Base-by-base conservation (phyloP, 2,888 invertebrate species). In the Drosophila kanekoi region DNA sequence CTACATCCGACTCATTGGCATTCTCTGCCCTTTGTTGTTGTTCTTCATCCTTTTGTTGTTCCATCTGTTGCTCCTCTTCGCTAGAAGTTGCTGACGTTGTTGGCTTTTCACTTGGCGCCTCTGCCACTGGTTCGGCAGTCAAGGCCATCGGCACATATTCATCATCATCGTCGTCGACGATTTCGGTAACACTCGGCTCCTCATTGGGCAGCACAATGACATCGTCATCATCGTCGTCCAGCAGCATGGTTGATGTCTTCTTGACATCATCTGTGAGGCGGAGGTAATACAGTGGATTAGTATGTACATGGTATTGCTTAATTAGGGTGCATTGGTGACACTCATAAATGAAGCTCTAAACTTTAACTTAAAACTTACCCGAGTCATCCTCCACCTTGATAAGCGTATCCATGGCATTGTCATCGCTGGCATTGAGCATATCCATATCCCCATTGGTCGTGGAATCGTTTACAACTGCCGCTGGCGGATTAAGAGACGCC, bases 151-250 rank as follows among this genome's bases (percentile, higher is more conserved):
- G 86, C 16, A 90, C 81, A 68, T 91, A 88, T 66, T 91, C 91
- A 35, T 95, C 94, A 0, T 94, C 93, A 72, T 95, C 95, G 38
- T 91, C 91, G 54, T 90, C 90, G 14, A 89, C 90, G 35, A 93
- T 93, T 80, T 95, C 94, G 3, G 95, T 94, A 43, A 94, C 93
- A 59, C 94, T 95, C 71, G 94, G 93, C 72, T 94, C 95, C 59
- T 95, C 95, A 6, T 94, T 94, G 70, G 95, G 95, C 67, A 95
- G 94, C 74, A 95, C 94, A 77, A 95, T 94, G 53, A 96, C 95
- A 62, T 95, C 95, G 87, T 94, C 95, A 8, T 95, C 95, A 35
- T 91, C 90, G 33, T 91, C 90, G 11, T 71, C 71, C 20, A 63
- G 8, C 45, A 67, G 6, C 4, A 57, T 28, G 11, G n/a, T 48